Evolutionary conservation across 2,113 vertebrate genomes (phyloP).

Genomic region (Ciconia stormi): DNA sequence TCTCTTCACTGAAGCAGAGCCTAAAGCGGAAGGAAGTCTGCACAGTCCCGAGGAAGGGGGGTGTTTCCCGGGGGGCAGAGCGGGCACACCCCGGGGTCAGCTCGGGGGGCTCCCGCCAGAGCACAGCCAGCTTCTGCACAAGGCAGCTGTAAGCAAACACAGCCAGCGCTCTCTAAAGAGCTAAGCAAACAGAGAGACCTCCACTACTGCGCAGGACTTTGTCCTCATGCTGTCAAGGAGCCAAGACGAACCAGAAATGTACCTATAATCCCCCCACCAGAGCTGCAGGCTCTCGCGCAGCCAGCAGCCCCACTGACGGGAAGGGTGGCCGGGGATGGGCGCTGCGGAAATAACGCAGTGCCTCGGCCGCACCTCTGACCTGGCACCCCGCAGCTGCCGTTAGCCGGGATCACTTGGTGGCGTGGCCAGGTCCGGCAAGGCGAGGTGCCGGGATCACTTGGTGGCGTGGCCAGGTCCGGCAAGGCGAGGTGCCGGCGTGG

Average conservation of each 20-base stretch:
- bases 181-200: neutral
- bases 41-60: neutral
- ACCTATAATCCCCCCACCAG: rapidly evolving
- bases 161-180: neutral
- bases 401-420: neutral
- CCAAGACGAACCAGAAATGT: neutral
- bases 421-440: neutral
- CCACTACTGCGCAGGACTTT: neutral
- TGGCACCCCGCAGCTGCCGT: neutral
- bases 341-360: rapidly evolving
- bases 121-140: neutral
- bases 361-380: neutral
- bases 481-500: rapidly evolving
- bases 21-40: neutral
- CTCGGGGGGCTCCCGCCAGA: rapidly evolving
- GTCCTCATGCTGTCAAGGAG: neutral
- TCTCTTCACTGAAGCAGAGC: neutral
- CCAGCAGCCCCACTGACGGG: rapidly evolving
- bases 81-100: neutral
- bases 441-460: neutral
- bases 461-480: neutral
- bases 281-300: rapidly evolving
- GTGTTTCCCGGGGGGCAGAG: neutral
- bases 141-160: neutral
- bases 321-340: neutral